Conservation (phyloP, 2,797 vertebrate genomes). For the Dromococcyx pavoninus region DNA sequence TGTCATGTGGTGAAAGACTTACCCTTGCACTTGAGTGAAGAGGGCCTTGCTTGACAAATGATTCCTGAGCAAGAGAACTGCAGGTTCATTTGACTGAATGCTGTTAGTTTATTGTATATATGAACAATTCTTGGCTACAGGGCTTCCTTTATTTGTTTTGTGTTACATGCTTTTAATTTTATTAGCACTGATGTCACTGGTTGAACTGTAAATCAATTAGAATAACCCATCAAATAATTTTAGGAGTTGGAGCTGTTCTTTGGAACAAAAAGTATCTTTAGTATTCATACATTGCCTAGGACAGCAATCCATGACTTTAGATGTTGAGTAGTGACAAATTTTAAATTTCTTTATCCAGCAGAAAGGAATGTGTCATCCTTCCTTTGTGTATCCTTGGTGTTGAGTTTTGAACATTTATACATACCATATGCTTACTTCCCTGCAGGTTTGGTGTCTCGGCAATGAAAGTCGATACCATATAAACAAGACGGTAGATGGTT, state of each 20-base stretch:
- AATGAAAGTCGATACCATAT: constrained; percentile 96
- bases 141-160: neutral
- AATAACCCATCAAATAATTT: neutral
- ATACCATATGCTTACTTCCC: neutral
- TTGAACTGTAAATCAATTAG: neutral
- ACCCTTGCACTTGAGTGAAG: neutral
- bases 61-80: neutral
- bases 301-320: neutral
- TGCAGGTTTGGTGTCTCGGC: constrained; percentile 96
- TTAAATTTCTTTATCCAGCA: neutral
- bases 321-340: neutral
- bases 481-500: constrained; percentile 93
- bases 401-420: neutral
- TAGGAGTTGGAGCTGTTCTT: neutral
- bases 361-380: neutral
- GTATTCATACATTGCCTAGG: neutral
- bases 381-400: neutral
- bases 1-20: neutral
- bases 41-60: neutral
- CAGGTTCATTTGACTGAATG: neutral
- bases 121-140: neutral
- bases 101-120: neutral
- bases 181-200: neutral
- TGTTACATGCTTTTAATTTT: neutral
- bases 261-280: neutral